These are phyloP conservation scores for Pandemis heparana DNA, from an alignment of 2,888 invertebrate species.

Conservation along the genomic window DNA sequence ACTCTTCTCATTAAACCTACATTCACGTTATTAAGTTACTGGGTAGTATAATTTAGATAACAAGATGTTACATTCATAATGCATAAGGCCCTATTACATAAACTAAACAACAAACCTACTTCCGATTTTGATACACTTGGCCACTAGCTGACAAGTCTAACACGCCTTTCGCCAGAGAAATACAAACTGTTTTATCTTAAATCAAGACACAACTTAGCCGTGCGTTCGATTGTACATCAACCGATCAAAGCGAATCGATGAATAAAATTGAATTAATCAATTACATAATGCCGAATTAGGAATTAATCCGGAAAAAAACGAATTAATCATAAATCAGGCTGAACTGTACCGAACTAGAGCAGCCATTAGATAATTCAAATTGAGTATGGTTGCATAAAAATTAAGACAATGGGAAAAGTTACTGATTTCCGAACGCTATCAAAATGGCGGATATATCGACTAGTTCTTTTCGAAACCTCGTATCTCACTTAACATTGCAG, in stretches of 20 bases:
- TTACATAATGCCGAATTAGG: constrained; percentile 27
- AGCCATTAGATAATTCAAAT: constrained; percentile 28
- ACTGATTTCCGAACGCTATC: constrained; percentile 15
- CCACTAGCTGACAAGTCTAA: neutral
- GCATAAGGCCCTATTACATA: constrained; percentile 25
- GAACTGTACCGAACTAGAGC: constrained; percentile 24
- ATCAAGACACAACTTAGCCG: neutral
- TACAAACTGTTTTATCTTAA: neutral
- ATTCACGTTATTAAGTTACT: constrained; percentile 5
- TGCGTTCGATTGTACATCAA: constrained; percentile 17
- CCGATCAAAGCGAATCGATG: constrained; percentile 34
- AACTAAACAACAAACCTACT: constrained; percentile 21
- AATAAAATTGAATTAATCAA: constrained; percentile 41
- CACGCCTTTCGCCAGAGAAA: constrained; percentile 6
- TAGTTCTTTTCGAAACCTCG: neutral
- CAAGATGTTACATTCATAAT: constrained; percentile 15
- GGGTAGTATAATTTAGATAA: constrained; percentile 11
- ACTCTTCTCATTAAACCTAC: neutral
- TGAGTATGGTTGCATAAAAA: constrained; percentile 32
- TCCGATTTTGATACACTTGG: constrained; percentile 15
- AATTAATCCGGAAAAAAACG: constrained; percentile 33
- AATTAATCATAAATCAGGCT: constrained; percentile 24
- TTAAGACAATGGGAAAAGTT: constrained; percentile 36
- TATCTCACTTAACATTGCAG: neutral
- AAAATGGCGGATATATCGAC: constrained; percentile 25